Base-by-base conservation (phyloP, 2,888 invertebrate genomes). In the Microdon myrmicae region DNA sequence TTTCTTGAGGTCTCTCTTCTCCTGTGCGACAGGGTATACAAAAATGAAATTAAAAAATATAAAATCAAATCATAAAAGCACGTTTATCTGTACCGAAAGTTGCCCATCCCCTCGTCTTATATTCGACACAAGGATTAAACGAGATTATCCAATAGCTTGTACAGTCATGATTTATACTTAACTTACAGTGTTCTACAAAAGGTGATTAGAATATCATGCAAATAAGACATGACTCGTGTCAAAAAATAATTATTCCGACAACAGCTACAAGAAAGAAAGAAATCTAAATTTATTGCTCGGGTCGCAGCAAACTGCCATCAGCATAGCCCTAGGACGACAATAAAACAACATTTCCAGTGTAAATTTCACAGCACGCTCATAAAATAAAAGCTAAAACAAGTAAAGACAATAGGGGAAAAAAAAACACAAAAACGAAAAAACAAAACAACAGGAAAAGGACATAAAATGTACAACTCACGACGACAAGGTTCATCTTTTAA, bases 251-350 rank as follows among this genome's bases (percentile, higher is more conserved):
- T 58, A 64, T 23, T 35, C 16, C 56, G 19, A 37, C 34, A 16
- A 51, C 35, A 4, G 32, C 31, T 9, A 23, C 19, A 12, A n/a
- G 10, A 16, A 14, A 10, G 4, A n/a, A 3, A 26, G 31, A 19
- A 61, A 61, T 61, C 39, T 31, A 55, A 48, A 61, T 61, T 55
- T 61, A 44, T 28, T 43, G 20, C 48, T 34, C 38, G 51, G 60
- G 61, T 61, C 61, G 45, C 44, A n/a, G n/a, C n/a, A 49, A 54
- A 12, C 44, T 48, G 55, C 20, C 22, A 38, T 38, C 14, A 26
- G 25, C 26, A 41, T 9, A 12, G n/a, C 10, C 17, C 17, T 31
- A 47, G 9, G 43, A 37, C 41, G 9, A n/a, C n/a, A 13, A 13
- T 19, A 39, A 48, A 26, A 59, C 53, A 55, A 44, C 32, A 37